Evolutionary conservation across 53 echinoderm and acorn worm species (phyloP), one percentile per base, ranked within the genome.

Genomic region (Actinopyga echinites): DNA sequence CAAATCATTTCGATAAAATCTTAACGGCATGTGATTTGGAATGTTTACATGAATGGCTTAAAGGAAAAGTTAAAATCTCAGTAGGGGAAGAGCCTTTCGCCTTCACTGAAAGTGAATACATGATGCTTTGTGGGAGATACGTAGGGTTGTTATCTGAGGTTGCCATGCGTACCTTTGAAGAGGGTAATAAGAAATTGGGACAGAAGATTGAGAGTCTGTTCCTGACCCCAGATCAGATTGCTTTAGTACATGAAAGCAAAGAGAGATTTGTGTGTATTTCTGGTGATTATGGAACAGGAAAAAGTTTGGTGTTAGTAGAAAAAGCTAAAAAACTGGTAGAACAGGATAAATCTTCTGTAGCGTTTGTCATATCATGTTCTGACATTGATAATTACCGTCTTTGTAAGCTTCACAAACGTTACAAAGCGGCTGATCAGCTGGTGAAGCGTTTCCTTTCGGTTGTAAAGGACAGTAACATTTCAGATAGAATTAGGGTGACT

Each of bases 251-350:
- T 17, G 32, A 35, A 30, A 65, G 1, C 21, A 31, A 29, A 19
- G 15, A 0, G 32, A 5, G 34, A 12, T 65, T 33, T 30, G 8
- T 65, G 34, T 65, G 29, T 35, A 19, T 65, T 17, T 33, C 29
- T 33, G 66, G 66, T 65, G 66, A 65, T 65, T 65, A 65, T 65
- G 66, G 66, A 30, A 65, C 66, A 65, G 66, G 66, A 65, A 65
- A 65, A 65, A 65, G 66, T 65, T 31, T 65, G 34, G 66, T 65
- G 66, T 65, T 65, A 65, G 66, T 30, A 20, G 20, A 30, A 65
- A 65, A 65, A 31, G 66, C 66, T n/a, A 31, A 65, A 17, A 65
- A 30, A 35, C 34, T 65, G 66, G 66, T 65, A 10, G 66, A 65
- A 20, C 30, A 65, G 15, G 66, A 65, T 31, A 31, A 65, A 20